A percentile compares a stretch with the other conserved stretches of the same genome.
phyloP scores from a whole-genome alignment of 2,797 vertebrate genomes.

The Odontamblyopus rebecca region DNA sequence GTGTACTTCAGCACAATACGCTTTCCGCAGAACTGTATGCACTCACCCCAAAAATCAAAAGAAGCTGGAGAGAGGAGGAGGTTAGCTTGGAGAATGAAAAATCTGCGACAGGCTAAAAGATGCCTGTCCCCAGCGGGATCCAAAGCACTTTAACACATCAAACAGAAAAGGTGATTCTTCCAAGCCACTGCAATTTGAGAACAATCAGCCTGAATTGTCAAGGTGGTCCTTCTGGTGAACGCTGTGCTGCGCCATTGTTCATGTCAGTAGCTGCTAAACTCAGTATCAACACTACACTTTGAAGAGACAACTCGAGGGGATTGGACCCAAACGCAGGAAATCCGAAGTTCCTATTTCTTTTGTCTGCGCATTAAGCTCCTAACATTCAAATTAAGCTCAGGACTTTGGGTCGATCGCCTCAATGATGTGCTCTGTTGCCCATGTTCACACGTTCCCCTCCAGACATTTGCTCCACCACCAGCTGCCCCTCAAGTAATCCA shows the following conservation, averaged over 20 bases:
- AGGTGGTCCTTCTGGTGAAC: constrained; percentile 51
- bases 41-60: constrained; percentile 36
- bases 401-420: constrained; percentile 51
- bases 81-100: constrained; percentile 37
- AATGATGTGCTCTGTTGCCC: constrained; percentile 65
- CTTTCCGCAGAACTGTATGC: constrained; percentile 21
- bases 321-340: constrained; percentile 8
- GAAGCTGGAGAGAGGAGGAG: neutral
- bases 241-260: constrained; percentile 60
- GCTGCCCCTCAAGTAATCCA: constrained; percentile 52
- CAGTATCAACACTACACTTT: constrained; percentile 31
- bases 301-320: neutral
- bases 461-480: constrained; percentile 58
- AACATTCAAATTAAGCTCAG: constrained; percentile 55
- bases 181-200: constrained; percentile 69
- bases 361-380: constrained; percentile 47
- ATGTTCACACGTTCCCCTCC: constrained; percentile 46
- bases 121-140: constrained; percentile 61
- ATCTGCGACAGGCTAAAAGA: constrained; percentile 43
- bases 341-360: constrained; percentile 10
- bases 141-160: constrained; percentile 66
- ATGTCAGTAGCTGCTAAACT: constrained; percentile 58
- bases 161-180: constrained; percentile 64
- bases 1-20: constrained; percentile 55
- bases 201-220: constrained; percentile 73